phyloP scores from a whole-genome alignment of 2,888 invertebrate species.

The Allolobophora icterica region DNA sequence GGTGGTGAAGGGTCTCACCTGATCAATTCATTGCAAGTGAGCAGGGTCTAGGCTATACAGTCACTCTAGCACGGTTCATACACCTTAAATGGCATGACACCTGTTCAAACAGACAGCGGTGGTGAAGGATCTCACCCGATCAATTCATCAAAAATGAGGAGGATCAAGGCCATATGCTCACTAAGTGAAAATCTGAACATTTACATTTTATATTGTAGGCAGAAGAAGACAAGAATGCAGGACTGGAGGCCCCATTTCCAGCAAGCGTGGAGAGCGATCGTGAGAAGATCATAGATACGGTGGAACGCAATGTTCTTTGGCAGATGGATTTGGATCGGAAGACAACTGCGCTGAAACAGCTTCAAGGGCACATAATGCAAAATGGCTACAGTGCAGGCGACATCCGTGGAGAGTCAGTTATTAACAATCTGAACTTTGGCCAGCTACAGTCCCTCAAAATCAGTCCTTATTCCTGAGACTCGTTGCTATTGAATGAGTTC shows the following conservation, averaged over 20 bases:
- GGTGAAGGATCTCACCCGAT: too few species aligned
- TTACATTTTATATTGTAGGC: slow-evolving; percentile 45
- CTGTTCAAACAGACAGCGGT: too few species aligned
- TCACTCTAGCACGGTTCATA: too few species aligned
- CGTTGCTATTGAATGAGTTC: too few species aligned
- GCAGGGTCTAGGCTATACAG: too few species aligned
- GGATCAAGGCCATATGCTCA: too few species aligned
- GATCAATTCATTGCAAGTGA: too few species aligned
- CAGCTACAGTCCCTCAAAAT: too few species aligned
- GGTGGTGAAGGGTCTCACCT: too few species aligned
- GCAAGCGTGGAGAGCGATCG: slow-evolving; percentile 52
- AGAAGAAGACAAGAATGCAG: slow-evolving; percentile 66
- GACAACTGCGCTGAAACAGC: slow-evolving; percentile 78
- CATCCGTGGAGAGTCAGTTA: slow-evolving; percentile 86
- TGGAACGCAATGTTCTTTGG: slow-evolving; percentile 76
- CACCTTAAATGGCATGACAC: too few species aligned
- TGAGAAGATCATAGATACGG: slow-evolving; percentile 62
- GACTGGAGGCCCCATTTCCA: slow-evolving; percentile 69
- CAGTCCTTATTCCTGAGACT: too few species aligned
- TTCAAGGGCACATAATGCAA: slow-evolving; percentile 91
- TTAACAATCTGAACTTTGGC: neutral
- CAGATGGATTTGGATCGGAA: slow-evolving; percentile 84
- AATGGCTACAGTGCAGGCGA: slow-evolving; percentile 80
- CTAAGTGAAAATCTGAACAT: neutral
- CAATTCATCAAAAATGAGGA: too few species aligned